Conservation (phyloP, 2,888 invertebrate genomes). For the Hedychridium roseum region DNA sequence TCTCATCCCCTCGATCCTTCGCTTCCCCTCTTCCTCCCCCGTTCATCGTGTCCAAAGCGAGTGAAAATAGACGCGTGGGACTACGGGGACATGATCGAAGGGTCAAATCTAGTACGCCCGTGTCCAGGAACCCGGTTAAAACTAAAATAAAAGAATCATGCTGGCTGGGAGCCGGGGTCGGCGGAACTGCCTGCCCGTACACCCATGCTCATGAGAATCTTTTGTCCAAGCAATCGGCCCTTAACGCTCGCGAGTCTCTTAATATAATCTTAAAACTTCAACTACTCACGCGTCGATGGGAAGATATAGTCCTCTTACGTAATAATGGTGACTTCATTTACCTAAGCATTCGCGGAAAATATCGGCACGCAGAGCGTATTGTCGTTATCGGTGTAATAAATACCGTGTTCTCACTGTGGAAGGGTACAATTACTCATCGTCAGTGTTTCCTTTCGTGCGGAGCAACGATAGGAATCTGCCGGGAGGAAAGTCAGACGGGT, state of each 20-base stretch:
- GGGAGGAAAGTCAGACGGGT: neutral
- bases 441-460: constrained; percentile 39
- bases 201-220: neutral
- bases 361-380: no score
- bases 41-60: constrained; percentile 23
- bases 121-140: constrained; percentile 42
- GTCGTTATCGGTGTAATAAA: no score
- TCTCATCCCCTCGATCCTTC: constrained; percentile 11
- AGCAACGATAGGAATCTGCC: constrained; percentile 4
- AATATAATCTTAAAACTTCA: constrained; percentile 2
- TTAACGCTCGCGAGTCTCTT: neutral
- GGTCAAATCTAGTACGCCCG: constrained; percentile 44
- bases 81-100: constrained; percentile 12
- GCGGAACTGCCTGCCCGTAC: constrained; percentile 30
- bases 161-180: constrained; percentile 52
- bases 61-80: constrained; percentile 28
- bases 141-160: constrained; percentile 62
- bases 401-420: no score
- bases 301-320: no score
- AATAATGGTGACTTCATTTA: no score
- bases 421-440: no score
- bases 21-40: constrained; percentile 14
- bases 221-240: neutral
- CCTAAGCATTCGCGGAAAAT: no score
- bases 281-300: no score